These are phyloP conservation scores for Tursiops truncatus DNA, from an alignment of 2,113 vertebrate genomes.

Conservation along the genomic window DNA sequence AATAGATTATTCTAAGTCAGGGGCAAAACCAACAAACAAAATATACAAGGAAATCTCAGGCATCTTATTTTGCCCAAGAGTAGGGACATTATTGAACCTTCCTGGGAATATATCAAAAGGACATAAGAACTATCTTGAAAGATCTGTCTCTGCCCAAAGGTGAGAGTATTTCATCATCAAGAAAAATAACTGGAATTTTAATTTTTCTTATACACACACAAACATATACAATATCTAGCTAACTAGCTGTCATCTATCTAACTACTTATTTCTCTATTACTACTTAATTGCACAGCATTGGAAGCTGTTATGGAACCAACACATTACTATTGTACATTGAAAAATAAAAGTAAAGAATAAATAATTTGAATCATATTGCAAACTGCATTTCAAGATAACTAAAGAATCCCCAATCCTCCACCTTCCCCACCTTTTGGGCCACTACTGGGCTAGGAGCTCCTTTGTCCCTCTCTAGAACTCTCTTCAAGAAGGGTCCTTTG, in stretches of 20 bases:
- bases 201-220: neutral
- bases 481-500: constrained; percentile 45
- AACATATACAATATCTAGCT: neutral
- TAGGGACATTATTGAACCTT: neutral
- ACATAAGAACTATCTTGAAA: neutral
- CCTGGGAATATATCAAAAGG: neutral
- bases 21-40: neutral
- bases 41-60: neutral
- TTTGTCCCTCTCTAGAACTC: constrained; percentile 32
- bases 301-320: neutral
- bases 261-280: neutral
- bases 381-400: neutral
- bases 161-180: neutral
- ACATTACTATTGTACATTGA: neutral
- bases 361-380: neutral
- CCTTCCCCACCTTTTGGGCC: constrained; percentile 61
- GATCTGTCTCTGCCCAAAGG: neutral
- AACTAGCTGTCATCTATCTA: neutral
- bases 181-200: neutral
- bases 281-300: neutral
- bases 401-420: constrained; percentile 7
- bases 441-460: constrained; percentile 48
- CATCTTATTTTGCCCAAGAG: neutral
- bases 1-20: neutral
- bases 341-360: neutral